Evolutionary conservation across 2,797 vertebrate genomes (phyloP).

Genomic region (Sparus aurata): DNA sequence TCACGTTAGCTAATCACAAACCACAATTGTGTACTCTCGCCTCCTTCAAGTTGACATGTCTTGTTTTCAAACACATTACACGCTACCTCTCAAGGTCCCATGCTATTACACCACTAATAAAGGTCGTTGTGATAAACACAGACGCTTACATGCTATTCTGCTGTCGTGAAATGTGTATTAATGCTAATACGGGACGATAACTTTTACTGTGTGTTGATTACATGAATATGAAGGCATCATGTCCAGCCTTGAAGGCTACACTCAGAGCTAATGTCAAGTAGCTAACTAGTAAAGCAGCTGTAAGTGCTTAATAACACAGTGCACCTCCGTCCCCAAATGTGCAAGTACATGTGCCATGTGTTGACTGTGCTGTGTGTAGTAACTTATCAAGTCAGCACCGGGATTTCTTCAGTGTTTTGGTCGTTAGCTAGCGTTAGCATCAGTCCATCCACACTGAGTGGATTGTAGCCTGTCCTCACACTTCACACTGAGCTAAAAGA

Average conservation of each 20-base stretch:
- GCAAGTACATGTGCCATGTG: neutral
- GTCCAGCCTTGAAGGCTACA: constrained; percentile 41
- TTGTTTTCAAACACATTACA: constrained; percentile 74
- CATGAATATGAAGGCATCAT: constrained; percentile 39
- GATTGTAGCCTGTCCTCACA: constrained; percentile 63
- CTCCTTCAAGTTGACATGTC: constrained; percentile 78
- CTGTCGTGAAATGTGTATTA: neutral
- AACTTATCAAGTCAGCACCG: neutral
- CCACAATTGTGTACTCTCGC: constrained; percentile 59
- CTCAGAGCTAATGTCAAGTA: constrained; percentile 61
- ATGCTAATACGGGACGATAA: constrained; percentile 28
- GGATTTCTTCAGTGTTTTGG: constrained; percentile 41
- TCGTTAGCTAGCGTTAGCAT: constrained; percentile 65
- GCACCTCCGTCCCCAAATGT: neutral
- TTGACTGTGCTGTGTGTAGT: neutral
- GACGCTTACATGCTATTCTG: neutral
- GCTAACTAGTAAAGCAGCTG: constrained; percentile 46
- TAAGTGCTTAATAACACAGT: constrained; percentile 22
- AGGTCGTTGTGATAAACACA: neutral
- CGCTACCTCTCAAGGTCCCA: constrained; percentile 17
- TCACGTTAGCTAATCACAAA: constrained; percentile 70
- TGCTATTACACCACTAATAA: neutral
- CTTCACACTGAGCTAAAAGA: constrained; percentile 33
- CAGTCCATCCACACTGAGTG: constrained; percentile 59
- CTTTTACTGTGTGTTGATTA: constrained; percentile 56